Conservation (phyloP, 2,888 invertebrate species). For the Mesorhabditis sp. region DNA sequence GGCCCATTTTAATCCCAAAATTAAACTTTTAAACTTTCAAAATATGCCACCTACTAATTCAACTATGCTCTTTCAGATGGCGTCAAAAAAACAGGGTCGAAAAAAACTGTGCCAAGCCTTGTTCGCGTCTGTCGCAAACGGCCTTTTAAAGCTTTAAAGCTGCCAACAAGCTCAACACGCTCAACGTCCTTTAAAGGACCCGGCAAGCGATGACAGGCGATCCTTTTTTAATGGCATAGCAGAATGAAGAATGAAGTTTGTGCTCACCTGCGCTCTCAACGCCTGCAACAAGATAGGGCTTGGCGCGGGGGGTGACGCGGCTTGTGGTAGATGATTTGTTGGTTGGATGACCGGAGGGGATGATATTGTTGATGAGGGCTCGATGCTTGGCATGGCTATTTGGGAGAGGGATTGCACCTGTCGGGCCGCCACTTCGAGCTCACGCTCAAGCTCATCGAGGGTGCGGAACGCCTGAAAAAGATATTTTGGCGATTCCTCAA, state of each 20-base stretch:
- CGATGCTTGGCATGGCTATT: neutral
- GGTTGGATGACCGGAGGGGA: constrained; percentile 7
- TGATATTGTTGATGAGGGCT: neutral
- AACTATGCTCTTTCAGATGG: too few species aligned
- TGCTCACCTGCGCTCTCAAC: neutral
- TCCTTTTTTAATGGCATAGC: neutral
- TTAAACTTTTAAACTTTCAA: too few species aligned
- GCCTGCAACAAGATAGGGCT: constrained; percentile 5
- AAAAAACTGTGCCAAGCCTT: too few species aligned
- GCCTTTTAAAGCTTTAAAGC: too few species aligned
- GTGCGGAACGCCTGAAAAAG: constrained; percentile 20
- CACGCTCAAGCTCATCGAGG: constrained; percentile 21
- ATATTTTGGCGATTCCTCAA: too few species aligned
- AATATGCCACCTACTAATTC: too few species aligned
- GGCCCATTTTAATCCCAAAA: too few species aligned
- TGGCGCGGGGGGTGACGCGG: neutral
- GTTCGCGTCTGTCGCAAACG: too few species aligned
- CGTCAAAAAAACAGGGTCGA: too few species aligned
- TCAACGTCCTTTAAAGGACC: too few species aligned
- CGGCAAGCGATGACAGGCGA: too few species aligned
- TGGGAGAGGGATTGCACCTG: constrained; percentile 9
- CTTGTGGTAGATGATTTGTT: constrained; percentile 9
- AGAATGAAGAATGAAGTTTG: neutral
- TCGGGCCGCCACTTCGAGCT: constrained; percentile 9
- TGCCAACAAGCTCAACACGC: too few species aligned